Base-by-base conservation (phyloP, 2,797 vertebrate species). In the Ficedula albicollis region DNA sequence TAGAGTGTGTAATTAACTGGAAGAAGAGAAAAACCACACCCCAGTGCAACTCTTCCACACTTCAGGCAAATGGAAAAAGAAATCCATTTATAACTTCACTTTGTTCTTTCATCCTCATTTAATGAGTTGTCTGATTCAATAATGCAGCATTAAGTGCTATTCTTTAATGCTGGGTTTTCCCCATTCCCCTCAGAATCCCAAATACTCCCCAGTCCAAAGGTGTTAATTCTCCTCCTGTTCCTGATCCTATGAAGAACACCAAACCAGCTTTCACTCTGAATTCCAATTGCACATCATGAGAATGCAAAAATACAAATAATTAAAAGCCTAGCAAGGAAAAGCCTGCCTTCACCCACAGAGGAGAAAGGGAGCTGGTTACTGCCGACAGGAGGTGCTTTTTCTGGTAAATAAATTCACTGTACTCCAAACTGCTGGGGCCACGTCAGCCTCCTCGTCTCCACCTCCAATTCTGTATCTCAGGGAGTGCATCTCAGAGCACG, bases 241-340 rank as follows among this genome's bases (percentile, higher is more conserved):
- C 43, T 81, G 8, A 41, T 81, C 23, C 84, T 56, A 0, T 6
- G 27, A 66, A 74, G 36, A 68, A 79, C 74, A 83, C 39, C 72
- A 86, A 78, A 43, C 27, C 6, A 30, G 14, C 29, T 85, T 90
- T 60, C 38, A 43, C 76, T 76, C 56, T 73, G 60, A 70, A 48
- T 87, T 79, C 62, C 52, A 69, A 36, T 55, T 90, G 66, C 30
- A 6, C 30, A 29, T 39, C 26, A 74, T 22, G 32, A 89, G 44
- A 87, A 85, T 32, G 70, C 41, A 91, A 89, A 93, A 43, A 29
- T 41, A 87, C 56, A 66, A 89, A 90, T 90, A 74, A 87, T 73
- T 76, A 46, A 46, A 46, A 46, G 5, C 44, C 12, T 13, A 46
- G 44, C 21, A 23, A 46, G 44, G 44, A 22, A 46, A 46, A 46